Evolutionary conservation across 2,888 invertebrate species (phyloP), one percentile per base, ranked within the genome.

Genomic region (Stegophylla sp.): DNA sequence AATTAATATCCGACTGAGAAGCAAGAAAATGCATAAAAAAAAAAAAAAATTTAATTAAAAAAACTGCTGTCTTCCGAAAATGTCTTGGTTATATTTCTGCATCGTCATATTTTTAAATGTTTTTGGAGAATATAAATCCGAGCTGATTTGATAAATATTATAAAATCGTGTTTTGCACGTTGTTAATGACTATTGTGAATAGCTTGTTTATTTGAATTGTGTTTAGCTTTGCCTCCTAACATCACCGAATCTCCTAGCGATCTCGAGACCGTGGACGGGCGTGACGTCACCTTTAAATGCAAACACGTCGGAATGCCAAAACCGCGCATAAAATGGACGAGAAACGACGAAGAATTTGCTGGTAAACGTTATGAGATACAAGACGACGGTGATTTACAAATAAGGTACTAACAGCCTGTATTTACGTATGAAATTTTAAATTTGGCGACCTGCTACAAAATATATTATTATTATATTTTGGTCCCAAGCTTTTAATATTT

Each of bases 251-350:
- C 93, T 1, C 97, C 98, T 0, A 90, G 89, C 77, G 91, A 94
- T 84, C 90, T 92, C 84, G 91, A 92, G 74, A 94, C 94, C 61
- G 97, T 97, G 59, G 93, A 94, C 85, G 93, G 94, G 0, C 92
- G 92, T 82, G 91, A 91, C 79, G 91, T 95, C 15, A 92, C 91
- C 82, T 88, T 98, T 86, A 93, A 91, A 67, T 99, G 99, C 87
- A 91, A 93, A 83, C 97, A 98, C 79, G 95, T 96, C 87, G 98
- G 98, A 82, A 97, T 98, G 5, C 99, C 99, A 20, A 94, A 93
- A 86, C 98, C 99, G 0, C 90, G 92, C 85, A 93, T 98, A 67
- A 94, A 94, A 86, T 98, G 98, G 98, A 91, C 93, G 85, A 91
- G 91, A 83, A 92, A 92, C 84, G 91, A 91, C 23, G 90, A 92